Conservation (phyloP, 2,888 invertebrate genomes). For the Asteroscopus sphinx region DNA sequence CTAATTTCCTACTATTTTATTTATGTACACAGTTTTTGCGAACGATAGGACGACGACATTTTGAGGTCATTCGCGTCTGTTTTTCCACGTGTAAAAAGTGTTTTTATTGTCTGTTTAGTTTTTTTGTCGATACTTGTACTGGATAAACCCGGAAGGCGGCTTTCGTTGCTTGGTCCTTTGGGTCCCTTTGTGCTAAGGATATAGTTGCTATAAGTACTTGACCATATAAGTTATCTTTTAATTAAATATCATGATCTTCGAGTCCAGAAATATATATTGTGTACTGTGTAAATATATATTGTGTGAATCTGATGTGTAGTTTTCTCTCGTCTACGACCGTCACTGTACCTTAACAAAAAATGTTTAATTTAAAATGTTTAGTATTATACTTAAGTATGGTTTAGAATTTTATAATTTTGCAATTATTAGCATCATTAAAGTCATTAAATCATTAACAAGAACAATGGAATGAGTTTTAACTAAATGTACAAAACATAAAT, state of each 20-base stretch:
- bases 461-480: slow-evolving; percentile 40
- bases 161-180: slow-evolving; percentile 8
- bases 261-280: slow-evolving; percentile 23
- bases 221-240: slow-evolving; percentile 21
- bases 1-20: slow-evolving; percentile 54
- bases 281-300: too few species aligned
- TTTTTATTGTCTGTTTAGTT: slow-evolving; percentile 23
- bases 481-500: slow-evolving; percentile 34
- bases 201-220: neutral
- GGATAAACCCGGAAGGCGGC: slow-evolving; percentile 11
- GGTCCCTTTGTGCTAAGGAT: slow-evolving; percentile 11
- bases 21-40: slow-evolving; percentile 59
- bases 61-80: slow-evolving; percentile 56
- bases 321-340: slow-evolving; percentile 13
- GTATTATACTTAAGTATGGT: neutral
- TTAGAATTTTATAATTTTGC: slow-evolving; percentile 4
- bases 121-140: slow-evolving; percentile 6
- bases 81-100: slow-evolving; percentile 50
- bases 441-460: slow-evolving; percentile 4
- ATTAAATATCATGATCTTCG: slow-evolving; percentile 21
- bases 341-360: neutral
- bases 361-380: too few species aligned
- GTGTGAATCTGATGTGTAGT: neutral
- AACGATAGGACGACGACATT: slow-evolving; percentile 56
- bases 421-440: neutral